These are phyloP conservation scores for Eupithecia abbreviata DNA, from an alignment of 2,888 invertebrate genomes.

Conservation along the genomic window DNA sequence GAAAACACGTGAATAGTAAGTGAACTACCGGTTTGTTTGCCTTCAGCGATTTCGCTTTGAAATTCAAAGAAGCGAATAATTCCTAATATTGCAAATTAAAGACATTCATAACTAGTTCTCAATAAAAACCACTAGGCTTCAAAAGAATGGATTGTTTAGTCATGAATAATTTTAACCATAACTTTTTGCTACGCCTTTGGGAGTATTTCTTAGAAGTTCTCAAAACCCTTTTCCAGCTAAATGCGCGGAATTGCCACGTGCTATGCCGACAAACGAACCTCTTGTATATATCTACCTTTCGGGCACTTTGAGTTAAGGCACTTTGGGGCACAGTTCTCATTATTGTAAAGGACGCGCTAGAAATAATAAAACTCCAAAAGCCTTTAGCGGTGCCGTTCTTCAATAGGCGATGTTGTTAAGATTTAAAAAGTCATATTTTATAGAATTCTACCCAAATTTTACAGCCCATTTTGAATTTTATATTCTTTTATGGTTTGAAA, in stretches of 20 bases:
- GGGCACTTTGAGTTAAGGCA: conserved; percentile 34
- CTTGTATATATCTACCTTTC: conserved; percentile 29
- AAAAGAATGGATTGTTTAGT: conserved; percentile 53
- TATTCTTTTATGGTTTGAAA: conserved; percentile 52
- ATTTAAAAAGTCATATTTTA: conserved; percentile 75
- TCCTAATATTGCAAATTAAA: conserved; percentile 43
- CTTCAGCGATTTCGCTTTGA: conserved; percentile 58
- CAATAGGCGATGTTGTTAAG: conserved; percentile 65
- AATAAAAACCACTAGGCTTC: conserved; percentile 48
- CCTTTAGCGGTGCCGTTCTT: conserved; percentile 56
- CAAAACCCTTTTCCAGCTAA: conserved; percentile 65
- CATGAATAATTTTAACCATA: conserved; percentile 54
- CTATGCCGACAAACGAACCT: conserved; percentile 67
- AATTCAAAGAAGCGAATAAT: conserved; percentile 61
- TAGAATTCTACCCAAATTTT: conserved; percentile 65
- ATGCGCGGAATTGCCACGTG: conserved; percentile 69
- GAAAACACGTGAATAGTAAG: conserved; percentile 41
- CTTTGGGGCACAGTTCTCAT: conserved; percentile 58
- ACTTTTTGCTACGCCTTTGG: conserved; percentile 52
- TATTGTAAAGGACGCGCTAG: conserved; percentile 67
- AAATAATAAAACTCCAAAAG: conserved; percentile 70
- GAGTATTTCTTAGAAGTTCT: conserved; percentile 63
- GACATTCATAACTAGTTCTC: conserved; percentile 33
- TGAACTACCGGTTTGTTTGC: conserved; percentile 51
- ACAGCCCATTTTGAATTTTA: conserved; percentile 67